These are phyloP conservation scores for Sialia sialis DNA, from an alignment of 2,113 vertebrate species.

Conservation along the genomic window DNA sequence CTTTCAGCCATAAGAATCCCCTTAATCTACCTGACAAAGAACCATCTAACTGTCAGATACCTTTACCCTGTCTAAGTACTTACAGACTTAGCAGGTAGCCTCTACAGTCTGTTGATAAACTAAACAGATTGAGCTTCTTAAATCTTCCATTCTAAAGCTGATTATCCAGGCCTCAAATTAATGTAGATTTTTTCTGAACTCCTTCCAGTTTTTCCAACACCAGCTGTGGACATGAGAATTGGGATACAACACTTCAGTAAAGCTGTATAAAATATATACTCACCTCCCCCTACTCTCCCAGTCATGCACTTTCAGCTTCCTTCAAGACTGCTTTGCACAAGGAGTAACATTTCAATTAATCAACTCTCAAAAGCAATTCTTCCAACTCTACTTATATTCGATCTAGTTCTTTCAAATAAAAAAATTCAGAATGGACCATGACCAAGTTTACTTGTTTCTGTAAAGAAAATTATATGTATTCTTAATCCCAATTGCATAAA, in stretches of 20 bases:
- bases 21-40: slow-evolving; percentile 49
- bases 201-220: neutral
- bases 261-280: neutral
- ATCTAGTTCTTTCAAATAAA: neutral
- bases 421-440: neutral
- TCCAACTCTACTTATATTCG: neutral
- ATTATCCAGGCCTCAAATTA: slow-evolving; percentile 41
- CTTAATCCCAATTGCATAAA: neutral
- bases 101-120: slow-evolving; percentile 49
- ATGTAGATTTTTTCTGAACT: slow-evolving; percentile 16
- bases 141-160: slow-evolving; percentile 45
- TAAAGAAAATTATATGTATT: neutral
- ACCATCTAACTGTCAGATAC: slow-evolving; percentile 33
- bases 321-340: neutral
- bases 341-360: neutral
- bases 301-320: neutral
- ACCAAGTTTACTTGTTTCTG: neutral
- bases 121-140: slow-evolving; percentile 58
- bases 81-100: slow-evolving; percentile 29
- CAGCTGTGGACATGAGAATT: neutral
- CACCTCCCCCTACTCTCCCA: neutral
- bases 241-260: neutral
- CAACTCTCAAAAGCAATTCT: neutral
- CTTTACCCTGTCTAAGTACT: slow-evolving; percentile 5
- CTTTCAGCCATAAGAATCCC: slow-evolving; percentile 29